A percentile compares a stretch with the other conserved stretches of the same genome.
Evolutionary conservation across 2,797 vertebrate species (phyloP).

Genomic region (Sarcoramphus papa): DNA sequence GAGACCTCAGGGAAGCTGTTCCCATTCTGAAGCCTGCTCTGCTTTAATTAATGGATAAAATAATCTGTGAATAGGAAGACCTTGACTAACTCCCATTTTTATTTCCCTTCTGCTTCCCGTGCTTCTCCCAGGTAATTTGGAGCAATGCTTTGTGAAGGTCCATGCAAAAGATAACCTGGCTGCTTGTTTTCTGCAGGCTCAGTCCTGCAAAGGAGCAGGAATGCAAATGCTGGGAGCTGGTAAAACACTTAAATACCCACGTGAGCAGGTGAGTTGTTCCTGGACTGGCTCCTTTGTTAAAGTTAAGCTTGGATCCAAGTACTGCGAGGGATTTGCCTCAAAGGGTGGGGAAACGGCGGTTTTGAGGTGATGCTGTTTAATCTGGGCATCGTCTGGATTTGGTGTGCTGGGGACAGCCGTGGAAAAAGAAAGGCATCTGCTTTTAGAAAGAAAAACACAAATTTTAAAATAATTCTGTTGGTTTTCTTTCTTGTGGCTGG

Average conservation of each 20-base stretch:
- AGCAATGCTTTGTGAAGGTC: neutral
- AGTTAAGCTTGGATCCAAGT: neutral
- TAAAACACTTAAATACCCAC: neutral
- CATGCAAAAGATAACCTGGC: accelerated
- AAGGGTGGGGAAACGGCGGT: neutral
- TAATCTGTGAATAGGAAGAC: neutral
- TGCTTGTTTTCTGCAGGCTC: neutral
- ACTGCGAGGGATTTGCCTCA: neutral
- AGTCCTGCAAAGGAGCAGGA: neutral
- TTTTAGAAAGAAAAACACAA: neutral
- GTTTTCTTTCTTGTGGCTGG: neutral
- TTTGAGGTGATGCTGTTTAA: neutral
- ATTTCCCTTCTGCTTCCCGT: neutral
- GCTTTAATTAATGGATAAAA: neutral
- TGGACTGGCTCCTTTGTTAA: neutral
- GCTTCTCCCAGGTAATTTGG: neutral
- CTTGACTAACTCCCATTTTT: neutral
- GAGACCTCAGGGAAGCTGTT: neutral
- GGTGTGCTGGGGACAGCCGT: accelerated
- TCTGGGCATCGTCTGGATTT: neutral
- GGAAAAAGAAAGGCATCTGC: neutral
- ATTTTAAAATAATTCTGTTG: neutral
- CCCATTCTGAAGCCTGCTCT: neutral
- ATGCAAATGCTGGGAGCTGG: neutral
- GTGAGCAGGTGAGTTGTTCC: neutral